Base-by-base conservation (phyloP, 2,888 invertebrate genomes). In the Theodoxus fluviatilis region DNA sequence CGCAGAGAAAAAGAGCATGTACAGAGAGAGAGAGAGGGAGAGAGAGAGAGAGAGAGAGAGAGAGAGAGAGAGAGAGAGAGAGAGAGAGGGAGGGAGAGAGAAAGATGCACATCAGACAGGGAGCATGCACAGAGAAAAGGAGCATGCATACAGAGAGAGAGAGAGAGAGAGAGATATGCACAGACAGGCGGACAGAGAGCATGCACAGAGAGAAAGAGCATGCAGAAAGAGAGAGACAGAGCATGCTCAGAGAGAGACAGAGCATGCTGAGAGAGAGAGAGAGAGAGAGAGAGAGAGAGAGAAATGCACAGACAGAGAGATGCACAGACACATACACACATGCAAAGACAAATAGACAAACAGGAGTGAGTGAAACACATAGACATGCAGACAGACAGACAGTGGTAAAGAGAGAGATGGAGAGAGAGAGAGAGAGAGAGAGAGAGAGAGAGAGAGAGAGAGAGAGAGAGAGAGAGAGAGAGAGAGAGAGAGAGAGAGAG, bases 361-460 rank as follows among this genome's bases (percentile, higher is more conserved):
- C n/a, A n/a, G n/a, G n/a, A n/a, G n/a, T n/a, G n/a, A n/a, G n/a
- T n/a, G n/a, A n/a, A 18, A 28, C 38, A n/a, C 4, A 18, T n/a
- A 31, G 9, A 33, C 18, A 33, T 15, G 49, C 2, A n/a, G 9
- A 33, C 25, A 66, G 33, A 33, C 22, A 47, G 49, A 43, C 28
- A 28, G 2, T 18, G 49, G 33, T 31, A 66, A n/a, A 49, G 49
- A 49, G 38, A 31, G 66, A 47, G 49, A 66, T 33, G 52, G 67
- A 67, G 35, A 67, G 67, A 67, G 67, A 52, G 22, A 67, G 55
- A 52, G 35, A 52, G 52, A 67, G 67, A 67, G 52, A 67, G 52
- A 67, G 37, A 52, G 37, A 52, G 35, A 52, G 35, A 52, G 55
- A 67, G 52, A 67, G 52, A 52, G 55, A 67, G 67, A 67, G 35